Evolutionary conservation across 2,797 vertebrate species (phyloP).

Genomic region (Sciaenops ocellatus): DNA sequence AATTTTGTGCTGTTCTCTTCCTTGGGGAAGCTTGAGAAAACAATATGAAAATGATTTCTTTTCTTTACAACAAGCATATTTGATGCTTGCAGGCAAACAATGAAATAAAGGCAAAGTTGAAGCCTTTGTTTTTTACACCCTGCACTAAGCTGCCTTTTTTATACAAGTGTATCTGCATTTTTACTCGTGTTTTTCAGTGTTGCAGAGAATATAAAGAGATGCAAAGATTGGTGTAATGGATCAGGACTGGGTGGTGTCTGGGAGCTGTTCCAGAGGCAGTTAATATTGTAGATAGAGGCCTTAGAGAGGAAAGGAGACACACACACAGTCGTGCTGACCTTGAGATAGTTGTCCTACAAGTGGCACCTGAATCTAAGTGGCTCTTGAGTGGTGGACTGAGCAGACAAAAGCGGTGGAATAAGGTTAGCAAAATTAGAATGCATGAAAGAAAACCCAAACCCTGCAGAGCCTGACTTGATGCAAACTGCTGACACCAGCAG

Average conservation of each 20-base stretch:
- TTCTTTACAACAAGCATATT: conserved; percentile 77
- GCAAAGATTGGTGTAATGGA: conserved; percentile 8
- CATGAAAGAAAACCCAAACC: conserved; percentile 43
- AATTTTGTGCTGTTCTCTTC: conserved; percentile 80
- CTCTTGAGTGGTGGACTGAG: neutral
- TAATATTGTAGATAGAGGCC: neutral
- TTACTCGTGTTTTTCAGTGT: conserved; percentile 31
- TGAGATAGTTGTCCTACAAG: conserved; percentile 30
- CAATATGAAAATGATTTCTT: conserved; percentile 84
- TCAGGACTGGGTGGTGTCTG: neutral
- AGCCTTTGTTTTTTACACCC: conserved; percentile 63
- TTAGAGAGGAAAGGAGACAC: conserved; percentile 1
- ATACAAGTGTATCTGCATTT: conserved; percentile 31
- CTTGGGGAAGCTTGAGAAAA: conserved; percentile 76
- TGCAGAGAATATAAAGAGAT: conserved; percentile 29
- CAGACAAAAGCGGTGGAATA: conserved; percentile 6
- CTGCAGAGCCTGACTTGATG: conserved; percentile 31
- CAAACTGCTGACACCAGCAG: conserved; percentile 54
- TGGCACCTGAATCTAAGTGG: conserved; percentile 14
- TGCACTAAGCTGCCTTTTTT: conserved; percentile 49
- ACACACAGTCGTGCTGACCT: conserved; percentile 18
- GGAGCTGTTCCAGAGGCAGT: conserved; percentile 3
- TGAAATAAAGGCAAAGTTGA: conserved; percentile 70
- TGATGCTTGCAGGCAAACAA: conserved; percentile 75
- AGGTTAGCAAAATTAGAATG: conserved; percentile 43